phyloP scores from a whole-genome alignment of 2,113 vertebrate species.

The Lamprologus tigripictilis region DNA sequence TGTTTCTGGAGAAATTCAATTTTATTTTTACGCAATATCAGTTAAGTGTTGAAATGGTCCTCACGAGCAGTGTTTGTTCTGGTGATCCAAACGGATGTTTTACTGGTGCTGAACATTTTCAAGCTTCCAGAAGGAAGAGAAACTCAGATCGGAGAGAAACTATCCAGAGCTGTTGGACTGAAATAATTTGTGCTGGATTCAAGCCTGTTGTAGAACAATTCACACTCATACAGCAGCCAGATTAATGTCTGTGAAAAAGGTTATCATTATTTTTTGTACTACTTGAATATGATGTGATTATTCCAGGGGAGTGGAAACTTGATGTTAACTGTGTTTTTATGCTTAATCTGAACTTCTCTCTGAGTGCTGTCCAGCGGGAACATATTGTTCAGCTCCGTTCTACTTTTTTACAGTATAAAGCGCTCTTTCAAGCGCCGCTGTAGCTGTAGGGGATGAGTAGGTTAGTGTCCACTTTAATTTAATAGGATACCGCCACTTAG shows the following conservation, averaged over 20 bases:
- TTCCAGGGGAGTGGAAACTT: not conserved
- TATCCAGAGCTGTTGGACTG: not conserved
- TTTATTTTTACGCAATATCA: not conserved
- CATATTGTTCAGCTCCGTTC: not conserved
- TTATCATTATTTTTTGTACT: not conserved
- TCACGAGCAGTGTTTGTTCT: not conserved
- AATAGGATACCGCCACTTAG: not conserved
- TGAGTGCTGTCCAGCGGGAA: not conserved
- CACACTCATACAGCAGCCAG: not conserved
- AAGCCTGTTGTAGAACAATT: not conserved
- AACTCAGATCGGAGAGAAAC: not conserved
- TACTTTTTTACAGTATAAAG: not conserved
- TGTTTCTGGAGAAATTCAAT: not conserved
- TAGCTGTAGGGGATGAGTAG: not conserved
- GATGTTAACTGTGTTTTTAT: not conserved
- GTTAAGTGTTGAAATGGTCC: not conserved
- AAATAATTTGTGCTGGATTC: not conserved
- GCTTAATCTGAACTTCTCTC: not conserved
- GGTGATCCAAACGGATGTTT: not conserved
- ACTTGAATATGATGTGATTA: not conserved
- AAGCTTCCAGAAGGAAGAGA: not conserved
- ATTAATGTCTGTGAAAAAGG: not conserved
- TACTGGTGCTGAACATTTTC: not conserved
- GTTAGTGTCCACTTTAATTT: not conserved
- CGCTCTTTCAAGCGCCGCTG: not conserved